Percentiles rank a stretch among this genome's conserved stretches.
phyloP scores from a whole-genome alignment of 35 echinoderm and acorn worm genomes.

The Diadema setosum region DNA sequence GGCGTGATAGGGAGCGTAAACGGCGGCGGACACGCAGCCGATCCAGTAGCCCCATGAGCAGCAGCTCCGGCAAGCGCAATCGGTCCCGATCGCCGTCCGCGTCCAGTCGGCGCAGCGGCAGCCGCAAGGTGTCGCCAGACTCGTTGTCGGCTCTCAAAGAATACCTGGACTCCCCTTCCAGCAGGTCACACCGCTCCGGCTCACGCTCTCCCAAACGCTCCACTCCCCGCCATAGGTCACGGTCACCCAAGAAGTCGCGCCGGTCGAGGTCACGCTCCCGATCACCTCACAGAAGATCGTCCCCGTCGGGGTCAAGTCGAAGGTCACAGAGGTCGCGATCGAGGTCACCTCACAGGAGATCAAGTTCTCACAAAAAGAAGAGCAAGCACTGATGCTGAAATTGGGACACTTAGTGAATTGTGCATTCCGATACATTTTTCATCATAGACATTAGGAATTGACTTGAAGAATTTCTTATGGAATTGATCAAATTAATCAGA shows the following conservation, averaged over 20 bases:
- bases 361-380: constrained; percentile 22
- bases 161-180: constrained; percentile 67
- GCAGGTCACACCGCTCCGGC: constrained; percentile 43
- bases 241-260: constrained; percentile 51
- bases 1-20: constrained; percentile 39
- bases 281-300: constrained; percentile 21
- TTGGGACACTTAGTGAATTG: too few relatives aligned
- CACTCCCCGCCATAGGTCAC: background rate
- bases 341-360: constrained; percentile 63
- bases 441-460: too few relatives aligned
- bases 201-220: constrained; percentile 69
- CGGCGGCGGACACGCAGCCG: constrained; percentile 11
- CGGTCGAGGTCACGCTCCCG: constrained; percentile 68
- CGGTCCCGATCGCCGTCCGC: constrained; percentile 65
- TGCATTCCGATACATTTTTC: too few relatives aligned
- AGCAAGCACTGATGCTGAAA: background rate
- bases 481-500: too few relatives aligned
- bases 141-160: constrained; percentile 61
- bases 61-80: constrained; percentile 19
- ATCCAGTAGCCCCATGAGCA: constrained; percentile 20
- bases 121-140: constrained; percentile 19
- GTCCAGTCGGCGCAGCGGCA: constrained; percentile 21
- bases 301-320: constrained; percentile 11
- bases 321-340: constrained; percentile 61
- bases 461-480: too few relatives aligned